Conservation (phyloP, 2,797 vertebrate genomes). For the Moxostoma hubbsi region DNA sequence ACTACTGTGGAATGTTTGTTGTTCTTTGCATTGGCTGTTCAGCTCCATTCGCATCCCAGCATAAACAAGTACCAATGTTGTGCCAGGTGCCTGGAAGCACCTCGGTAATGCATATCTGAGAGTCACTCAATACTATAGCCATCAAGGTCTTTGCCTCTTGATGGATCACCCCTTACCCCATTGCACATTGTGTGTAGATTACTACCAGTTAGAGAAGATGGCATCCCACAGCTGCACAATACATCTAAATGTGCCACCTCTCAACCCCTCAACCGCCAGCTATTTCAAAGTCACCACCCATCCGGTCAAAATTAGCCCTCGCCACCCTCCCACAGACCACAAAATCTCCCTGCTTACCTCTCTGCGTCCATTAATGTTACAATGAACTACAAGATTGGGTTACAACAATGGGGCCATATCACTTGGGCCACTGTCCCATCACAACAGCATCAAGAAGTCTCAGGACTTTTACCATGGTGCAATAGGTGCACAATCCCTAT, state of each 20-base stretch:
- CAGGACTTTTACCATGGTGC: constrained; percentile 29
- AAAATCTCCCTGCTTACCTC: constrained; percentile 28
- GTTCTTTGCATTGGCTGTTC: constrained; percentile 48
- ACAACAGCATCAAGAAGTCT: neutral
- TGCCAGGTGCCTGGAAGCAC: constrained; percentile 64
- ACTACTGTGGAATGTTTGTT: constrained; percentile 60
- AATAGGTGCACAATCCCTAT: constrained; percentile 34
- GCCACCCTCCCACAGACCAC: constrained; percentile 32
- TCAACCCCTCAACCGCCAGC: constrained; percentile 42
- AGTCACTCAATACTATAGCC: constrained; percentile 64
- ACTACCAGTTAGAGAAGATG: constrained; percentile 64
- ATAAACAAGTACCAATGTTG: constrained; percentile 61
- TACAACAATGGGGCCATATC: constrained; percentile 22
- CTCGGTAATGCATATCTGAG: constrained; percentile 59
- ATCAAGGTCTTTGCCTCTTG: constrained; percentile 60
- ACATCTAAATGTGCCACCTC: constrained; percentile 59
- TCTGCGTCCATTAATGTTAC: constrained; percentile 51
- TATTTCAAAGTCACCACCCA: constrained; percentile 62
- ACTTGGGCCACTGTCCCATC: constrained; percentile 37
- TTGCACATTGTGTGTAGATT: constrained; percentile 64
- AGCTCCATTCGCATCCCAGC: constrained; percentile 58
- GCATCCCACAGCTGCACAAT: constrained; percentile 64
- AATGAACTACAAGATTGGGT: constrained; percentile 60
- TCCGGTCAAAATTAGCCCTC: constrained; percentile 64
- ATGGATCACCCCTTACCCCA: constrained; percentile 55